These are phyloP conservation scores for Agriopis marginaria DNA, from an alignment of 2,888 invertebrate species.

Conservation along the genomic window DNA sequence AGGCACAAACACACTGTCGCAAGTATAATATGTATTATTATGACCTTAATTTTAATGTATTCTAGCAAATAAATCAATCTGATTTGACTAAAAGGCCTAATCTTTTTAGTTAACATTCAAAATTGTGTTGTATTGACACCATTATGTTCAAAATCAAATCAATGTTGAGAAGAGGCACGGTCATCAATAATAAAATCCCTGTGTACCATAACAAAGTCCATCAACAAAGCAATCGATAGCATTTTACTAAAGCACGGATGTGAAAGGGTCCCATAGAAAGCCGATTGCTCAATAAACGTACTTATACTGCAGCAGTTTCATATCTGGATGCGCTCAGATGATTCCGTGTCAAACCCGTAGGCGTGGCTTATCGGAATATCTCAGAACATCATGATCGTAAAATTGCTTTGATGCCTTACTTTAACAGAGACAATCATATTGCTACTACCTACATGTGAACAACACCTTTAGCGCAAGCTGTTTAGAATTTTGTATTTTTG, in stretches of 20 bases:
- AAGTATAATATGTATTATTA: too few relatives aligned
- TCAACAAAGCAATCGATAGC: slow-evolving; percentile 25
- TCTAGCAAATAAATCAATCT: too few relatives aligned
- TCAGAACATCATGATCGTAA: slow-evolving; percentile 13
- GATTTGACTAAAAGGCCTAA: too few relatives aligned
- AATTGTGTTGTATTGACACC: too few relatives aligned
- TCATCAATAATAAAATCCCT: slow-evolving; percentile 3
- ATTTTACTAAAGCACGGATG: slow-evolving; percentile 23
- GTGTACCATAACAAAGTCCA: slow-evolving; percentile 1
- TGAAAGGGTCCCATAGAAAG: slow-evolving; percentile 37
- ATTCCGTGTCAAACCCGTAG: slow-evolving; percentile 51
- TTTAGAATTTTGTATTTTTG: neutral
- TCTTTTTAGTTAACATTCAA: too few relatives aligned
- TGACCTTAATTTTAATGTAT: too few relatives aligned
- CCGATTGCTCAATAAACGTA: slow-evolving; percentile 32
- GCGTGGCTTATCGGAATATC: slow-evolving; percentile 48
- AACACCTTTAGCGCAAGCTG: neutral
- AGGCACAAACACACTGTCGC: too few relatives aligned
- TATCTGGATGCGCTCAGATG: slow-evolving; percentile 55
- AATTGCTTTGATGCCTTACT: slow-evolving; percentile 19
- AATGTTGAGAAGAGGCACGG: neutral
- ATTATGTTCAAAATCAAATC: neutral
- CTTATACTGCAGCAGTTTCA: slow-evolving; percentile 38
- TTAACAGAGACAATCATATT: neutral
- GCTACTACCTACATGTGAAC: too few relatives aligned